Evolutionary conservation across 1,140 invertebrate species (phyloP).

Genomic region (Philopotamus ludificatus): DNA sequence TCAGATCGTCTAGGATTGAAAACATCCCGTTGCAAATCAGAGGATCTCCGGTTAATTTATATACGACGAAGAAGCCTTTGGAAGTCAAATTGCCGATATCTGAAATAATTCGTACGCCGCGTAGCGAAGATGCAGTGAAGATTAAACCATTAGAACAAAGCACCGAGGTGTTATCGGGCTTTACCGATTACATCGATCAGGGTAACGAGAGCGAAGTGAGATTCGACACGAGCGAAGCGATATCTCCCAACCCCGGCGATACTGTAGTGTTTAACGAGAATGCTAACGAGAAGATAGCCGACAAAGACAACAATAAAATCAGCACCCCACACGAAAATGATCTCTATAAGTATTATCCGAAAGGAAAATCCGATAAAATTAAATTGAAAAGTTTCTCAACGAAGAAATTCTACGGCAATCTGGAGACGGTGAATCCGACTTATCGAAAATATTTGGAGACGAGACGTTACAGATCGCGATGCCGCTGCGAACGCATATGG

Average conservation of each 20-base stretch:
- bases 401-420: conserved; percentile 32
- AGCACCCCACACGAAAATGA: conserved; percentile 43
- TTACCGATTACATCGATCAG: conserved; percentile 29
- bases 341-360: conserved; percentile 29
- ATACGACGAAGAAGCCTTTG: conserved; percentile 14
- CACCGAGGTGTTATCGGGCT: conserved; percentile 7
- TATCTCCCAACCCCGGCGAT: neutral
- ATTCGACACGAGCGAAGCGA: conserved; percentile 40
- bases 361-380: neutral
- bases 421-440: conserved; percentile 12
- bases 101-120: conserved; percentile 33
- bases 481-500: conserved; percentile 53
- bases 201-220: conserved; percentile 37
- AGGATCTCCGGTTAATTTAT: conserved; percentile 20
- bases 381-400: conserved; percentile 19
- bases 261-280: conserved; percentile 5
- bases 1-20: conserved; percentile 43
- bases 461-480: conserved; percentile 46
- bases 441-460: conserved; percentile 40
- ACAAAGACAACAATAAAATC: conserved; percentile 45
- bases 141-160: conserved; percentile 32
- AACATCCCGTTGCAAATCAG: conserved; percentile 42
- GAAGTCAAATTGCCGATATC: conserved; percentile 9
- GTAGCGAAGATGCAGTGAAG: conserved; percentile 32
- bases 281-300: no score